Base-by-base conservation (phyloP, 2,113 vertebrate genomes). In the Grammomys surdaster region DNA sequence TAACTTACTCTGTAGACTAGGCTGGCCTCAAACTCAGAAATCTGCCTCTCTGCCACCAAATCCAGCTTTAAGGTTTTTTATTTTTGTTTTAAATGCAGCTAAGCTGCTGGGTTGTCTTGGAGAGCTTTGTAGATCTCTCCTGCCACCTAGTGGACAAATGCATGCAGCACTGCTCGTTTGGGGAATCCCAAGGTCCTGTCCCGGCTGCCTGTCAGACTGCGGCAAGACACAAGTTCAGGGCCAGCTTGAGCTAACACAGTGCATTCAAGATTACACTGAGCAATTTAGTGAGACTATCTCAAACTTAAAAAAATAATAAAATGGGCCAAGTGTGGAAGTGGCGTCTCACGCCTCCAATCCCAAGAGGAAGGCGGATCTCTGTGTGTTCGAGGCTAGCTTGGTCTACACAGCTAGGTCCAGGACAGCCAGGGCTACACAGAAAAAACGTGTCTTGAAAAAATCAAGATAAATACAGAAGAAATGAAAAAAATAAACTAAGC, bases 81-180 rank as follows among this genome's bases (percentile, higher is more conserved):
- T 70, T 70, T 14, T 67, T 72, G 6, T 3, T 43, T 72, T n/a
- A 67, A 85, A 58, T 10, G 7, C 33, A 13, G 0, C 24, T 77
- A 51, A 84, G 16, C 43, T 7, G 26, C 2, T 0, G 0, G 4
- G 0, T 3, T 54, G 33, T 88, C 46, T 48, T 73, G 8, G 1
- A 69, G 13, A 33, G 26, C 76, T 86, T 86, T 40, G 24, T 65
- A 56, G 75, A 9, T 5, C 56, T 95, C 77, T 89, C 48, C 96
- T 96, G 93, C 33, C 95, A 70, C 63, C 95, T 91, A 75, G 93
- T 97, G 96, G 93, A 11, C 0, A 73, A 20, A 60, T 0, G 3
- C 0, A 31, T 60, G 4, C 31, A 84, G 11, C 43, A n/a, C 56
- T 40, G 46, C 7, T 70, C 56, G 2, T 14, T 0, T 13, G 36